phyloP scores from a whole-genome alignment of 64 coral and sea anemone species.

The Trachythela sp. region DNA sequence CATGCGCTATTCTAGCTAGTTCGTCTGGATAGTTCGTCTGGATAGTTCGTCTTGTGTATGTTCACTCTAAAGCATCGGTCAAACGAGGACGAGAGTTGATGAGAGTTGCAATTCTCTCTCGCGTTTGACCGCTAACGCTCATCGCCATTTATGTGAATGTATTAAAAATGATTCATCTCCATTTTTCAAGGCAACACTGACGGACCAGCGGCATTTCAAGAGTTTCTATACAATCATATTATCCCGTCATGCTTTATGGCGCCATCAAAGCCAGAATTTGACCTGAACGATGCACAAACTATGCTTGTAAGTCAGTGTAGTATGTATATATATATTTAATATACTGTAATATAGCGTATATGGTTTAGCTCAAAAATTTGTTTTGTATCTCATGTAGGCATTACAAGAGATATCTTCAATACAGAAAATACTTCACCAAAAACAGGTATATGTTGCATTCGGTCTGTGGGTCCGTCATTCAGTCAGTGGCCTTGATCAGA shows the following conservation, averaged over 20 bases:
- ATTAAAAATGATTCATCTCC: background rate
- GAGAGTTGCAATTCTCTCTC: too few relatives aligned
- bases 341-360: background rate
- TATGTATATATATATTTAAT: background rate
- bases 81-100: too few relatives aligned
- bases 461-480: background rate
- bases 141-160: background rate
- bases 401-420: slow-evolving; percentile 84
- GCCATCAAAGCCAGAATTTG: slow-evolving; percentile 77
- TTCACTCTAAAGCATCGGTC: too few relatives aligned
- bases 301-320: slow-evolving; percentile 62
- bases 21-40: too few relatives aligned
- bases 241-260: slow-evolving; percentile 77
- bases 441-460: slow-evolving; percentile 52
- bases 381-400: slow-evolving; percentile 39
- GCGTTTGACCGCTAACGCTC: too few relatives aligned
- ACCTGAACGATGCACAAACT: slow-evolving; percentile 87
- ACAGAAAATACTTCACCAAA: slow-evolving; percentile 82
- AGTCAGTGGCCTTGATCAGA: background rate
- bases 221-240: slow-evolving; percentile 85
- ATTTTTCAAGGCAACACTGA: slow-evolving; percentile 54
- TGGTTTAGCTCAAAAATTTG: background rate
- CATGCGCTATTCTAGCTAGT: too few relatives aligned
- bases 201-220: slow-evolving; percentile 65
- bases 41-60: too few relatives aligned